Percentiles rank a stretch among this genome's conserved stretches.
Evolutionary conservation across 2,797 vertebrate species (phyloP).

Genomic region (Rhinella marina): DNA sequence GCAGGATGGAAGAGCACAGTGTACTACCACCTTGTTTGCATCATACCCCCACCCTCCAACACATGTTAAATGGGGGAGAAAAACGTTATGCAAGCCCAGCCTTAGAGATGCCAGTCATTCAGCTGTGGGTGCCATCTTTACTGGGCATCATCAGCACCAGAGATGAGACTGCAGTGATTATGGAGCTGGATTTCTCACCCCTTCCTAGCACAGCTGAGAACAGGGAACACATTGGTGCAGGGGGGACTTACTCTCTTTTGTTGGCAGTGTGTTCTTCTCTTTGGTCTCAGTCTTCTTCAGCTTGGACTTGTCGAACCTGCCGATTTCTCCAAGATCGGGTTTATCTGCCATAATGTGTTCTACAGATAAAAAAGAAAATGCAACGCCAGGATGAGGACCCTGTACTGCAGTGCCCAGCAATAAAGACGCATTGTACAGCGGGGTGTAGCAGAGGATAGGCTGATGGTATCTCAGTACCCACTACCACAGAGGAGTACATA

Average conservation of each 20-base stretch:
- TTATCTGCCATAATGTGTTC: conserved; percentile 49
- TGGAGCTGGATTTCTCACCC: background rate
- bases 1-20: too few species aligned
- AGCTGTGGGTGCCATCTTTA: too few species aligned
- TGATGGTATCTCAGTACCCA: too few species aligned
- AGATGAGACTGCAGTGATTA: background rate
- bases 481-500: background rate
- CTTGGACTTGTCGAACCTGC: conserved; percentile 50
- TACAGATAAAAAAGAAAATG: background rate
- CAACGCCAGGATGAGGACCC: background rate
- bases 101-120: too few species aligned
- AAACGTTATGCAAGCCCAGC: too few species aligned
- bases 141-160: too few species aligned
- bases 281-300: conserved; percentile 50
- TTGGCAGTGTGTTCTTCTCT: conserved; percentile 57
- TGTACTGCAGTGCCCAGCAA: background rate
- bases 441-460: too few species aligned
- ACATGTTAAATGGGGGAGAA: too few species aligned
- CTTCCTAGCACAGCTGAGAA: background rate
- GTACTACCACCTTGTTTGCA: too few species aligned
- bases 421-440: too few species aligned
- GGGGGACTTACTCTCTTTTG: conserved; percentile 50
- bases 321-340: conserved; percentile 53
- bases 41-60: too few species aligned
- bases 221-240: background rate